Base-by-base conservation (phyloP, 1,140 invertebrate genomes). In the Ceratina australensis region DNA sequence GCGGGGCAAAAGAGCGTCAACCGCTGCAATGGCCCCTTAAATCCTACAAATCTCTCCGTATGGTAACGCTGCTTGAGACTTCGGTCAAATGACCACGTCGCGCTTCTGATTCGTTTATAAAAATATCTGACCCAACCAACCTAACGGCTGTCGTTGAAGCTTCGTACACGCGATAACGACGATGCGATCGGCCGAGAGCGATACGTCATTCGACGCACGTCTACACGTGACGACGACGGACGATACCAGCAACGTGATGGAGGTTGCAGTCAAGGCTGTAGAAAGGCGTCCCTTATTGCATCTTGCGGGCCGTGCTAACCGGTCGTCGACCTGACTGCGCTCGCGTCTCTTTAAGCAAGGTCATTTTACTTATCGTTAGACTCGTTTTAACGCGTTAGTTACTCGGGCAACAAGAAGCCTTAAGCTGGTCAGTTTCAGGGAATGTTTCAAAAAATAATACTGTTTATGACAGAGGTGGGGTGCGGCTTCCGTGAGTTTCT, bases 251-350 rank as follows among this genome's bases (percentile, higher is more conserved):
- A 22, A 64, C 66, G 54, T 67, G 71, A 60, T 79, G 66, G 83
- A 84, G 83, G 83, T 84, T 84, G 82, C 82, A 85, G 83, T 85
- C 83, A 85, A 85, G 83, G 83, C 74, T 84, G 79, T 84, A 78
- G 82, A 85, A 85, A 85, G 83, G 83, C 78, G 75, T 75, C 68
- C 57, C 73, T 80, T 61, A 61, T 83, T 74, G 73, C 68, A 78
- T 81, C 74, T 78, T 24, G 52, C 56, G 65, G 71, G 57, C 52
- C 59, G 68, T 64, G 57, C 54, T 68, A 64, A 69, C 50, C 72
- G 82, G 83, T 84, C 78, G 65, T 84, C 69, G 82, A 82, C 78
- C 78, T 24, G 52, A 20, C 28, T 12, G 22, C 56, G 20, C 56
- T 67, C 42, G 22, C 57, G 28, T 18, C 57, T 59, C 79, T 84